Evolutionary conservation across 2,113 vertebrate genomes (phyloP), one percentile per base, ranked within the genome.

Genomic region (Hyperopisus bebe): DNA sequence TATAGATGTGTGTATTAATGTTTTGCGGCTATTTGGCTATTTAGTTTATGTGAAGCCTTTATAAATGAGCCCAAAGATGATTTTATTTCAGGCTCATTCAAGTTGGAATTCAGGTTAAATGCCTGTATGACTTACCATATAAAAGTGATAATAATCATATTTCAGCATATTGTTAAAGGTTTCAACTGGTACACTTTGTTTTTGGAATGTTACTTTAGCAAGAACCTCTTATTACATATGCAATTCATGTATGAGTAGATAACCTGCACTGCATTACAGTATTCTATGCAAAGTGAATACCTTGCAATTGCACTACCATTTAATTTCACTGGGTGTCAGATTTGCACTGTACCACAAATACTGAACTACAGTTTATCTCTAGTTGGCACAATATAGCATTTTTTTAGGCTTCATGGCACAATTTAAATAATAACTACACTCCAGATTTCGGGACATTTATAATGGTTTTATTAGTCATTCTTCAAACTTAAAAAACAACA

Each of bases 301-400:
- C 6, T 15, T 46, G 19, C 15, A 31, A 27, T 7, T 85, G 82
- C 53, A 89, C 42, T 85, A 85, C 82, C 19, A 46, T 62, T 46
- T 46, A n/a, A 44, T 44, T n/a, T 74, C 82, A 58, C 82, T 85
- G 44, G 82, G 51, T 89, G 89, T 89, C 77, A 89, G 53, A 39
- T 53, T 62, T 66, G 55, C 19, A 46, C 55, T 44, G 85, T 17
- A 53, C 48, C 27, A 31, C 4, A 86, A 86, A 53, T 11, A 0
- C 15, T 86, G 24, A 86, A 27, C 82, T 85, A n/a, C 42, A 85
- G 10, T 11, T 44, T 85, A 42, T 77, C 5, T 39, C 3, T 77
- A 77, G 70, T 77, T 39, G 70, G 35, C 35, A 39, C 70, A 39
- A 77, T 77, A 19, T 13, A 35, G 31, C 70, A 35, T 4, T 74